phyloP scores from a whole-genome alignment of 2,797 vertebrate genomes.

The Diplodus sargus region DNA sequence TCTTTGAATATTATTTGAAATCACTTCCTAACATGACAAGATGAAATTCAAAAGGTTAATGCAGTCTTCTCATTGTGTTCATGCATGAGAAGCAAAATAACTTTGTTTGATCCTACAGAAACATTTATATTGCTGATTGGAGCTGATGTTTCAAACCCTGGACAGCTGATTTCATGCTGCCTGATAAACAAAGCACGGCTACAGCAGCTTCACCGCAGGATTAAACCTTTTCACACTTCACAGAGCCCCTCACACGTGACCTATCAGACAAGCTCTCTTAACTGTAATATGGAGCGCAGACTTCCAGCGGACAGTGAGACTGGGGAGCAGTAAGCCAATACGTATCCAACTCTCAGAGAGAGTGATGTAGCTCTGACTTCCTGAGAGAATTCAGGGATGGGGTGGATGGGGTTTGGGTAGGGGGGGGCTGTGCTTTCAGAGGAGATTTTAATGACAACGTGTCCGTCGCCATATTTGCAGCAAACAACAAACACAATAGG shows the following conservation, averaged over 20 bases:
- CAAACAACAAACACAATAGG: constrained; percentile 77
- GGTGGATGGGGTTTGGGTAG: background rate
- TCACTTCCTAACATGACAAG: background rate
- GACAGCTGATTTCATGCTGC: constrained; percentile 34
- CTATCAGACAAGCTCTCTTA: constrained; percentile 32
- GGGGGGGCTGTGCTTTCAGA: constrained; percentile 80
- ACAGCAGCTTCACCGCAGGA: constrained; percentile 14
- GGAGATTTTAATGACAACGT: constrained; percentile 66
- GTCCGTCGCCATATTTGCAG: constrained; percentile 64
- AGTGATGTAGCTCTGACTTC: constrained; percentile 64
- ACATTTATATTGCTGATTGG: constrained; percentile 61
- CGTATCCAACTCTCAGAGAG: constrained; percentile 55
- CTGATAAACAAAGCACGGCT: constrained; percentile 25
- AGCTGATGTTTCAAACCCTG: constrained; percentile 52
- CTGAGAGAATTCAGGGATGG: constrained; percentile 72
- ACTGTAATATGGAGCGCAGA: constrained; percentile 45
- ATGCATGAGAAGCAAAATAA: constrained; percentile 32
- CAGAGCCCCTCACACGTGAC: constrained; percentile 61
- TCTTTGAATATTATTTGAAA: background rate
- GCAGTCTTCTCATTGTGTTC: constrained; percentile 18
- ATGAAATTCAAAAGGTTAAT: constrained; percentile 3
- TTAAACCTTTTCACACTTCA: constrained; percentile 36
- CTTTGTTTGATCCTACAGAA: constrained; percentile 57
- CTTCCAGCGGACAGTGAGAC: constrained; percentile 37
- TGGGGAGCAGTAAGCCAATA: constrained; percentile 56